Evolutionary conservation across 2,797 vertebrate genomes (phyloP).

Genomic region (Myotis myotis): DNA sequence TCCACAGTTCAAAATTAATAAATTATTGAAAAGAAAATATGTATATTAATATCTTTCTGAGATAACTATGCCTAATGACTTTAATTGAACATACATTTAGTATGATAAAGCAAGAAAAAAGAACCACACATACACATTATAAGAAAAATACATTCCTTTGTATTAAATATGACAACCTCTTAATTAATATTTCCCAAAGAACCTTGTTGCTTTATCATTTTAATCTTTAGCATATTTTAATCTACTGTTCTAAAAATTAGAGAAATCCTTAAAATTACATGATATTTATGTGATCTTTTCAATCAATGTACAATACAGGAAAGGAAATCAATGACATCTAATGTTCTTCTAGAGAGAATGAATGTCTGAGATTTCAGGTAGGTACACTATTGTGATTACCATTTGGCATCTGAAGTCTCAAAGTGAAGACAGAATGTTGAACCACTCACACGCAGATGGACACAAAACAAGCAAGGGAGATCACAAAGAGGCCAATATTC

Average conservation of each 20-base stretch:
- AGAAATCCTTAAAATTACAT: background rate
- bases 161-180: background rate
- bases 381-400: background rate
- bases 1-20: slow-evolving; percentile 38
- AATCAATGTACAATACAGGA: background rate
- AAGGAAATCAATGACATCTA: background rate
- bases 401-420: background rate
- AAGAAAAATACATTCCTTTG: background rate
- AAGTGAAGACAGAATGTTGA: background rate
- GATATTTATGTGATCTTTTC: background rate
- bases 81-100: slow-evolving; percentile 12
- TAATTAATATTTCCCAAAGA: background rate
- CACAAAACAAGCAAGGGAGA: background rate
- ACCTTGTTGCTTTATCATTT: background rate
- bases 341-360: background rate
- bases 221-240: background rate
- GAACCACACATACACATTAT: background rate
- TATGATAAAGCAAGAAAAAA: background rate
- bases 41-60: background rate
- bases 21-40: background rate
- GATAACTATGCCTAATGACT: background rate
- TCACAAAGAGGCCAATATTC: background rate
- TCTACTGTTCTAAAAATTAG: background rate
- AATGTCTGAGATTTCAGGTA: background rate
- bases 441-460: background rate